These are phyloP conservation scores for Acronicta aceris DNA, from an alignment of 2,888 invertebrate genomes.

Conservation along the genomic window DNA sequence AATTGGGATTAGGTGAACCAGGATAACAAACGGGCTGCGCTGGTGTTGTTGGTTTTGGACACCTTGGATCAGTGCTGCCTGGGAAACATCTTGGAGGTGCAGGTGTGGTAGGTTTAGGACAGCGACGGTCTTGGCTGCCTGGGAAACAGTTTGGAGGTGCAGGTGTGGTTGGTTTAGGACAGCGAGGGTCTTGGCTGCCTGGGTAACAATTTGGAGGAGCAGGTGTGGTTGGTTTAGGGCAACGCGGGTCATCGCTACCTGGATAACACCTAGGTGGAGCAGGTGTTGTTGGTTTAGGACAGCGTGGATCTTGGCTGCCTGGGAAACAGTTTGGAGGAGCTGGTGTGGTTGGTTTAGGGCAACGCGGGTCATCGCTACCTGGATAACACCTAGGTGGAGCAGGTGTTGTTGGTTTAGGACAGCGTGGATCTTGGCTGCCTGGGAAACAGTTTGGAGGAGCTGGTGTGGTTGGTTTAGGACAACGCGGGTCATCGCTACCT, in stretches of 20 bases:
- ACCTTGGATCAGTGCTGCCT: constrained; percentile 57
- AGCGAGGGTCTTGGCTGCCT: constrained; percentile 64
- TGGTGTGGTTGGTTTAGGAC: constrained; percentile 65
- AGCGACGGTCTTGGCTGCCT: constrained; percentile 10
- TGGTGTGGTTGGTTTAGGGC: constrained; percentile 60
- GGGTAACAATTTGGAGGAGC: constrained; percentile 51
- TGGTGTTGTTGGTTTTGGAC: constrained; percentile 52
- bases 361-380: constrained; percentile 60
- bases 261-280: constrained; percentile 36
- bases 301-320: constrained; percentile 64
- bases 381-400: constrained; percentile 61
- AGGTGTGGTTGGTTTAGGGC: constrained; percentile 25
- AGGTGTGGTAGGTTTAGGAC: constrained; percentile 59
- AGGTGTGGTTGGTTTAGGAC: constrained; percentile 58
- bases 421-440: constrained; percentile 61
- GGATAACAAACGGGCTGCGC: constrained; percentile 54
- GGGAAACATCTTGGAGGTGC: constrained; percentile 54
- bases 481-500: constrained; percentile 56
- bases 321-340: constrained; percentile 63
- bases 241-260: constrained; percentile 13
- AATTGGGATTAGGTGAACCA: constrained; percentile 71
- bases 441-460: constrained; percentile 61
- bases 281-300: constrained; percentile 55
- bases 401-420: constrained; percentile 60
- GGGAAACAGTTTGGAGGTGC: constrained; percentile 37